Evolutionary conservation across 2,113 vertebrate genomes (phyloP).

Genomic region (Archilochus colubris): DNA sequence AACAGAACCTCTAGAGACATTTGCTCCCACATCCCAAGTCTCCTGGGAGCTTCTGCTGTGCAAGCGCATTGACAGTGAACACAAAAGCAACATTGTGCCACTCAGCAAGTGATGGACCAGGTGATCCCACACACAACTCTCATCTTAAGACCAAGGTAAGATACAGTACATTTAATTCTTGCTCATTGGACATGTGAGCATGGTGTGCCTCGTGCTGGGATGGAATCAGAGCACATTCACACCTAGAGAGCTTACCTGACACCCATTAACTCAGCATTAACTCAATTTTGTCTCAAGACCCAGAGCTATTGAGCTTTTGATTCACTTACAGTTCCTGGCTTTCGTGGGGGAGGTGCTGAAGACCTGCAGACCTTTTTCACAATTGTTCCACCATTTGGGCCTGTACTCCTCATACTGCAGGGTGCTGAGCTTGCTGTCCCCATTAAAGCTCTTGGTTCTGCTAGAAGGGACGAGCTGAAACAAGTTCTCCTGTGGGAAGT

Average conservation of each 20-base stretch:
- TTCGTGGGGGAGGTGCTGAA: slow-evolving; percentile 54
- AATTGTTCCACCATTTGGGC: slow-evolving; percentile 75
- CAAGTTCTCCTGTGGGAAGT: slow-evolving; percentile 87
- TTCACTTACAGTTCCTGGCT: slow-evolving; percentile 65
- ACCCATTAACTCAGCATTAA: background rate
- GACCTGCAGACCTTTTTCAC: slow-evolving; percentile 66
- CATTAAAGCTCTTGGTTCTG: slow-evolving; percentile 86
- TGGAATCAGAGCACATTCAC: background rate
- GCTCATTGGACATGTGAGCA: background rate
- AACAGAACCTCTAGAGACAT: background rate
- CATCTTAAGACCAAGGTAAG: background rate
- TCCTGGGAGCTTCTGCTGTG: background rate
- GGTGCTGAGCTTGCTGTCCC: slow-evolving; percentile 79
- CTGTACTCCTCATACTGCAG: slow-evolving; percentile 81
- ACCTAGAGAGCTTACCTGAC: background rate
- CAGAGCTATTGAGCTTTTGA: background rate
- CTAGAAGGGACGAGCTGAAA: slow-evolving; percentile 89
- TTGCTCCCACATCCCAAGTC: background rate
- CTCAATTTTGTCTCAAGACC: background rate
- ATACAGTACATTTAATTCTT: background rate
- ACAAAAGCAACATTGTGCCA: background rate
- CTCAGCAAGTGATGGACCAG: background rate
- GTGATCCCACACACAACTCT: background rate
- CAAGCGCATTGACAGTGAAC: background rate
- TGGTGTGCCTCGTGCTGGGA: accelerated